Percentiles rank a stretch among this genome's conserved stretches.
Evolutionary conservation across 2,888 invertebrate genomes (phyloP).

Genomic region (Graphium colonna): DNA sequence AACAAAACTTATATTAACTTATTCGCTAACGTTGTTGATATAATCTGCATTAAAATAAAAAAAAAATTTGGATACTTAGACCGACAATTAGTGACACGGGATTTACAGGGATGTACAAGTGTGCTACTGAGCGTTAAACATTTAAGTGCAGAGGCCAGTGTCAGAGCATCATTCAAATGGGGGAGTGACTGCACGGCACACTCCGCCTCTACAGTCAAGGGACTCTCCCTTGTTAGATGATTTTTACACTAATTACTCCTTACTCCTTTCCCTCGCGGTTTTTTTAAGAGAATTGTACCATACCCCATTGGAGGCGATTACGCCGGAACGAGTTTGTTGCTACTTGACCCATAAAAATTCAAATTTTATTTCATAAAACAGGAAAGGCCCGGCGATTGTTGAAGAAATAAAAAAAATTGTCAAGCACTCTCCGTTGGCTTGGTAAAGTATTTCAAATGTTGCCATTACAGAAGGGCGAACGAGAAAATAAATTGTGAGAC

Average conservation of each 20-base stretch:
- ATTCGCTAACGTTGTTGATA: no score
- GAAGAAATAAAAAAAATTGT: constrained; percentile 10
- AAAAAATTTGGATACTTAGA: not conserved
- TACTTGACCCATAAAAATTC: constrained; percentile 21
- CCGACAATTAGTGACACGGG: constrained; percentile 14
- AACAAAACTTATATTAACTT: no score
- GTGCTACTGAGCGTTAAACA: constrained; percentile 21
- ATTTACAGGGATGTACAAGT: constrained; percentile 1
- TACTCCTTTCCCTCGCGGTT: constrained; percentile 31
- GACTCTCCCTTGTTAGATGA: constrained; percentile 39
- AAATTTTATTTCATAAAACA: constrained; percentile 17
- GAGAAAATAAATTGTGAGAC: not conserved
- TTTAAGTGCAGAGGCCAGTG: constrained; percentile 45
- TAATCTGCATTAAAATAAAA: not conserved
- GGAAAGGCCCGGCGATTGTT: constrained; percentile 6
- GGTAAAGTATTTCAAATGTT: constrained; percentile 7
- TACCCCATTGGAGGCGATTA: constrained; percentile 11
- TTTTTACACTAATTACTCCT: constrained; percentile 57
- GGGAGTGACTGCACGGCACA: constrained; percentile 17
- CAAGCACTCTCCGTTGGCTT: constrained; percentile 3
- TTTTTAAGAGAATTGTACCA: not conserved
- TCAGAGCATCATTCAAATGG: constrained; percentile 39
- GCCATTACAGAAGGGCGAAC: constrained; percentile 1
- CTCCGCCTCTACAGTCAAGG: constrained; percentile 35
- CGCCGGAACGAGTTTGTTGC: constrained; percentile 13